Base-by-base conservation (phyloP, 2,888 invertebrate species). In the Napeogenes sylphis region DNA sequence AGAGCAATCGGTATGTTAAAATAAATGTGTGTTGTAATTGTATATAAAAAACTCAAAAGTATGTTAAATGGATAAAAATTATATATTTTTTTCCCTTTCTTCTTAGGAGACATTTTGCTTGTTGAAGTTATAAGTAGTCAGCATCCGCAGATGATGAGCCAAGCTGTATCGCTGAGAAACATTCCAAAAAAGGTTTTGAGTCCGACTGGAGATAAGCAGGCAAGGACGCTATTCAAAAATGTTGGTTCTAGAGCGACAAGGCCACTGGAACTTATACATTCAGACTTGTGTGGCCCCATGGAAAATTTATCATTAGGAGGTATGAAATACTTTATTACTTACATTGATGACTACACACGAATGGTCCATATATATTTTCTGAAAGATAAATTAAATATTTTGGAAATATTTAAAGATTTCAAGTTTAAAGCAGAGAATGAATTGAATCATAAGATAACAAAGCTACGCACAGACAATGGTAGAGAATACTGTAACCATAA, bases 251-350 rank as follows among this genome's bases (percentile, higher is more conserved):
- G 70, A 63, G 66, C 71, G 13, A 56, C 58, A 62, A 45, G 13
- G 33, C 63, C 62, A 14, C 51, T 68, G 8, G 64, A 70, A 55
- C 12, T 68, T 3, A 64, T 69, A 55, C 69, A 68, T 46, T 66
- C 69, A 3, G 65, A 69, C 45, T 33, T 68, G 21, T 70, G 66
- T 61, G 69, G 68, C 10, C 70, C 69, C 1, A 69, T 70, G 70
- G 66, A 70, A 38, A 51, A 54, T 55, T 0, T 8, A 12, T 66
- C 68, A 14, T 55, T 30, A 38, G 60, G 61, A 65, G 67, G 68
- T 66, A 65, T 65, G 64, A 66, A 59, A 55, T 68, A 68, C n/a
- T 66, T 66, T 62, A 65, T 69, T 46, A 64, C 63, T 45, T 66
- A 59, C 35, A 63, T 65, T 35, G 66, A 68, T 62, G 67, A 68